A percentile compares a stretch with the other conserved stretches of the same genome.
These are phyloP conservation scores for Drosophila ercepeae DNA, from an alignment of 1,140 invertebrate genomes.

Conservation along the genomic window DNA sequence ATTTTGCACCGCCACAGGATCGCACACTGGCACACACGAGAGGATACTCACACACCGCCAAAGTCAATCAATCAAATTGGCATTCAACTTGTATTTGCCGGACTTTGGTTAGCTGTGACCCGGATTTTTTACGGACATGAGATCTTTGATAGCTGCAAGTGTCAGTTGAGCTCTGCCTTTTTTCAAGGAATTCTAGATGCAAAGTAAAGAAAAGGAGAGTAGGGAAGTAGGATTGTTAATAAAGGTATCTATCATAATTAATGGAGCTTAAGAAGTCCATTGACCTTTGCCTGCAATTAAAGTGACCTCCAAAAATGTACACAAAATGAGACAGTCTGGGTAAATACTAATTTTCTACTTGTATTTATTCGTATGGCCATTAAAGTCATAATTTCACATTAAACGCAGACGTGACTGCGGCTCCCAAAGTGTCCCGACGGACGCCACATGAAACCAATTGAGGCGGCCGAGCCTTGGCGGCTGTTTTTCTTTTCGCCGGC, in stretches of 20 bases:
- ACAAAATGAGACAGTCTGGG: conserved; percentile 32
- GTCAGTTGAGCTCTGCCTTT: conserved; percentile 1
- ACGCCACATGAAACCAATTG: conserved; percentile 69
- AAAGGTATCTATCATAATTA: no score
- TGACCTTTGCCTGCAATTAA: conserved; percentile 52
- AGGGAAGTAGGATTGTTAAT: neutral
- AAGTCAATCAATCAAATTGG: conserved; percentile 68
- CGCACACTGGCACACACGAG: conserved; percentile 9
- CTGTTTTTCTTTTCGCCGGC: conserved; percentile 3
- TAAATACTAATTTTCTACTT: conserved; percentile 16
- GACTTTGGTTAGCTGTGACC: conserved; percentile 40
- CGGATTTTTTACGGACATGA: conserved; percentile 17
- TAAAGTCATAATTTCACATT: conserved; percentile 81
- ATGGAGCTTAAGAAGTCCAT: no score
- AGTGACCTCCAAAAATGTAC: conserved; percentile 8
- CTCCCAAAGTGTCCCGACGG: conserved; percentile 32
- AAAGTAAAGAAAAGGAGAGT: neutral
- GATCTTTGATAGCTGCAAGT: conserved; percentile 10
- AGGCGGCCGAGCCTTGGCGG: conserved; percentile 12
- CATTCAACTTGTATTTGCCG: conserved; percentile 45
- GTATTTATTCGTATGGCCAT: conserved; percentile 51
- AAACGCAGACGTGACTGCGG: conserved; percentile 74
- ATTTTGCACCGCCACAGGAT: conserved; percentile 16
- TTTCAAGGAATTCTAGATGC: neutral
- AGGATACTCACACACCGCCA: conserved; percentile 4